A percentile compares a stretch with the other conserved stretches of the same genome.
phyloP scores from a whole-genome alignment of 2,113 vertebrate genomes.

The Pterocles gutturalis region DNA sequence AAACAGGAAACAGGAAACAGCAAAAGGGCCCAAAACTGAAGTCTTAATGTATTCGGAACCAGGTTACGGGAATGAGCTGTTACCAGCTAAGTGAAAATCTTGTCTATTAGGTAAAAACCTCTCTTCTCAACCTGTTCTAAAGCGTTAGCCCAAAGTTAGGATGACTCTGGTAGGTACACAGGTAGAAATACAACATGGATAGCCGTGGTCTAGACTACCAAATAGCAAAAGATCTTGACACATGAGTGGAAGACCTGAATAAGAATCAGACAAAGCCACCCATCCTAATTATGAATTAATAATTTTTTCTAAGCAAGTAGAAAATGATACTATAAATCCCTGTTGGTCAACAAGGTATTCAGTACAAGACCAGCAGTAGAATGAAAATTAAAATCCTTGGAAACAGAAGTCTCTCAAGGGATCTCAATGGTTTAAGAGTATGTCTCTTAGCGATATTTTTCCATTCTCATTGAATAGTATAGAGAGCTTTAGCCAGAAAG shows the following conservation, averaged over 20 bases:
- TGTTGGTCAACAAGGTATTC: background rate
- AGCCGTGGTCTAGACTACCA: background rate
- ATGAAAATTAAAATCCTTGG: background rate
- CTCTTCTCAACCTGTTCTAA: background rate
- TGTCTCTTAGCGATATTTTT: background rate
- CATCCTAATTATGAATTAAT: background rate
- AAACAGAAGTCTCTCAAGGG: background rate
- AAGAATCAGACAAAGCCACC: background rate
- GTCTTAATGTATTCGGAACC: background rate
- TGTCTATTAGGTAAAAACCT: background rate
- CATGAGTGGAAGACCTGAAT: background rate
- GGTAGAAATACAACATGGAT: background rate
- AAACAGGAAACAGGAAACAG: background rate
- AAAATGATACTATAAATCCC: background rate
- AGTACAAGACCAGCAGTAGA: background rate
- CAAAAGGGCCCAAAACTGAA: background rate
- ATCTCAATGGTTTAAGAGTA: background rate
- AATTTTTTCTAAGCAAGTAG: background rate
- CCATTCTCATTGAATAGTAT: background rate
- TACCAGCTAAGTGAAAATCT: background rate
- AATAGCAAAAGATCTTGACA: background rate
- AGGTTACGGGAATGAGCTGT: rapidly evolving
- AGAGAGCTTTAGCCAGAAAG: background rate
- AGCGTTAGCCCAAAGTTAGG: background rate
- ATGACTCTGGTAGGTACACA: background rate